Evolutionary conservation across 2,797 vertebrate genomes (phyloP).

Genomic region (Lutjanus argentimaculatus): DNA sequence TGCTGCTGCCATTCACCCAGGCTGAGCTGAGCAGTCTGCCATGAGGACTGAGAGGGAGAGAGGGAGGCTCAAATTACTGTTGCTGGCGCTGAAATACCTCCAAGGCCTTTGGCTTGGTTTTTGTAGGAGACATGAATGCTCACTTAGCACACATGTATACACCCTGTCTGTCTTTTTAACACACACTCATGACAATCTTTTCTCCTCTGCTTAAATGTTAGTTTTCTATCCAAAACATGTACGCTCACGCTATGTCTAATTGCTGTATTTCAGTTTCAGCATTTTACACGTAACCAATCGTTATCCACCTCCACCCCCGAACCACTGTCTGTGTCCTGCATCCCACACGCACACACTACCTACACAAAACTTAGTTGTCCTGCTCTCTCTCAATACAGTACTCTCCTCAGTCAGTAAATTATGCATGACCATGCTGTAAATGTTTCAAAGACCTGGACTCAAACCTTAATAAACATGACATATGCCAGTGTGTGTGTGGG

Average conservation of each 20-base stretch:
- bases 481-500: constrained; percentile 15
- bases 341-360: constrained; percentile 23
- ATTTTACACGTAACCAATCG: constrained; percentile 16
- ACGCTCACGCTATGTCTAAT: not conserved
- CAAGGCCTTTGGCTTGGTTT: constrained; percentile 53
- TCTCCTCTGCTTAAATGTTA: not conserved
- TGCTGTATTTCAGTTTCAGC: constrained; percentile 35
- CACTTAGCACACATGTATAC: constrained; percentile 38
- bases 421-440: constrained; percentile 77
- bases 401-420: constrained; percentile 66
- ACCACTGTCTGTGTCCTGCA: constrained; percentile 42
- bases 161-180: constrained; percentile 8
- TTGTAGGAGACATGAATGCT: constrained; percentile 61
- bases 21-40: constrained; percentile 55
- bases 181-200: constrained; percentile 3
- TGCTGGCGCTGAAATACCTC: constrained; percentile 69
- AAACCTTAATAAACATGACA: constrained; percentile 44
- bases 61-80: constrained; percentile 73
- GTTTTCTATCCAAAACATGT: constrained; percentile 13
- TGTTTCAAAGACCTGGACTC: constrained; percentile 73
- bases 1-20: constrained; percentile 79
- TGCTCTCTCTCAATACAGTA: constrained; percentile 38
- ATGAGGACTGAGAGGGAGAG: constrained; percentile 37
- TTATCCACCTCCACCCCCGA: constrained; percentile 34
- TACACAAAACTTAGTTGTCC: constrained; percentile 48